A percentile compares a stretch with the other conserved stretches of the same genome.
phyloP scores from a whole-genome alignment of 2,113 vertebrate genomes.

The Albula glossodonta region DNA sequence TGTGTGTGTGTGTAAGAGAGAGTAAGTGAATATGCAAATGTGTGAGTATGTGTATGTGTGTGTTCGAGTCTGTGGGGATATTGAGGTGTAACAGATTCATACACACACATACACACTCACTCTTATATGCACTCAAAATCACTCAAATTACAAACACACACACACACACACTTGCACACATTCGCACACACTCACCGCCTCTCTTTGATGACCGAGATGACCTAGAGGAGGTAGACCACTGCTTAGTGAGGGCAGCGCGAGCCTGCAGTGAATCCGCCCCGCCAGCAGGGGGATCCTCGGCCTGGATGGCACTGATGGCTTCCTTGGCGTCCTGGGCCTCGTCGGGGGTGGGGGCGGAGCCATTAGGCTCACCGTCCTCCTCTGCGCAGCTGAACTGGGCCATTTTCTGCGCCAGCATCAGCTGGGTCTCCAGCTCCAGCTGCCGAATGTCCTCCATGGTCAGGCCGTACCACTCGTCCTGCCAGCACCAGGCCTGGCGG shows the following conservation, averaged over 20 bases:
- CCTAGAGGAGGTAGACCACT: conserved; percentile 97
- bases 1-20: neutral
- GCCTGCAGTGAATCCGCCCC: conserved; percentile 73
- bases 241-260: conserved; percentile 87
- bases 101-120: neutral
- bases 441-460: conserved; percentile 95
- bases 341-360: conserved; percentile 57
- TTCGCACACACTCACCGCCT: conserved; percentile 79
- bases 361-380: conserved; percentile 56
- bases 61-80: neutral
- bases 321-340: conserved; percentile 74
- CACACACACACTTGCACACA: neutral
- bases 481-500: conserved; percentile 99
- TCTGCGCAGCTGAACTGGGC: conserved; percentile 79
- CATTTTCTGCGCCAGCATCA: conserved; percentile 92
- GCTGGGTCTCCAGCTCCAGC: conserved; percentile 92
- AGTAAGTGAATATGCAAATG: neutral
- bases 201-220: conserved; percentile 94
- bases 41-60: neutral
- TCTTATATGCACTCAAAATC: too few species aligned
- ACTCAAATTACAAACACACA: neutral
- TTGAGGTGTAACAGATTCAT: neutral
- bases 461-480: conserved; percentile 96
- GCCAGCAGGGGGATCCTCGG: conserved; percentile 61
- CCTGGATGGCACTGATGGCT: conserved; percentile 63